A percentile compares a stretch with the other conserved stretches of the same genome.
Evolutionary conservation across 2,888 invertebrate genomes (phyloP).

Genomic region (Cryptocephalus moraei): DNA sequence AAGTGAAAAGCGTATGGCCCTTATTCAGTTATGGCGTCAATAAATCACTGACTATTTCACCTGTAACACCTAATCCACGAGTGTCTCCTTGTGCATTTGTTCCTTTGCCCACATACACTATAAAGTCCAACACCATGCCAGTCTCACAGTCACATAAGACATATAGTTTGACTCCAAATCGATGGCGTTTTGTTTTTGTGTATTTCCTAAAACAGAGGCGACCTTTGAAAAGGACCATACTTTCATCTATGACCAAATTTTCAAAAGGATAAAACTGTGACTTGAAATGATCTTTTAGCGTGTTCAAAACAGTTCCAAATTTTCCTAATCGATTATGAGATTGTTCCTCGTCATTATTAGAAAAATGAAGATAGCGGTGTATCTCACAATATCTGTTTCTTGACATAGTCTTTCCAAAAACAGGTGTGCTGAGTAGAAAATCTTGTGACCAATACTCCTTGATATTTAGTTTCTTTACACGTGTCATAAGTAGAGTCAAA

Average conservation of each 20-base stretch:
- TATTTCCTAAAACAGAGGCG: constrained; percentile 1
- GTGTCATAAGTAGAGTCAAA: too few relatives aligned
- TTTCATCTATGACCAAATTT: too few relatives aligned
- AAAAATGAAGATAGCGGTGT: constrained; percentile 2
- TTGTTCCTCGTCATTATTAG: too few relatives aligned
- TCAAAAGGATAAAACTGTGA: constrained; percentile 1
- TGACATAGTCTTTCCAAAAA: neutral
- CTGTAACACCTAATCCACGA: constrained; percentile 4
- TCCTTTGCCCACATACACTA: constrained; percentile 2
- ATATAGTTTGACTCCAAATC: constrained; percentile 4
- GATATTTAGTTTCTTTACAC: too few relatives aligned
- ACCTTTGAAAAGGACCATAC: constrained; percentile 2
- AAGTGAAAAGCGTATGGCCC: constrained; percentile 4
- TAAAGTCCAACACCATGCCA: constrained; percentile 1
- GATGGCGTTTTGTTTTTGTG: constrained; percentile 2
- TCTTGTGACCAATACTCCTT: constrained; percentile 1
- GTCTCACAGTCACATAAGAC: constrained; percentile 2
- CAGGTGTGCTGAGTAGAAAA: neutral
- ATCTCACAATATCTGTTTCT: neutral
- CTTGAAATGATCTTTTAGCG: neutral
- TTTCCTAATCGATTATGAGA: too few relatives aligned
- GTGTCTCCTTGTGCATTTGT: neutral
- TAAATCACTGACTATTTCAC: constrained; percentile 4
- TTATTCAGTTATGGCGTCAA: constrained; percentile 5
- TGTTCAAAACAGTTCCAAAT: neutral